A percentile compares a stretch with the other conserved stretches of the same genome.
Evolutionary conservation across 2,113 vertebrate species (phyloP).

Genomic region (Psilopogon haemacephalus): DNA sequence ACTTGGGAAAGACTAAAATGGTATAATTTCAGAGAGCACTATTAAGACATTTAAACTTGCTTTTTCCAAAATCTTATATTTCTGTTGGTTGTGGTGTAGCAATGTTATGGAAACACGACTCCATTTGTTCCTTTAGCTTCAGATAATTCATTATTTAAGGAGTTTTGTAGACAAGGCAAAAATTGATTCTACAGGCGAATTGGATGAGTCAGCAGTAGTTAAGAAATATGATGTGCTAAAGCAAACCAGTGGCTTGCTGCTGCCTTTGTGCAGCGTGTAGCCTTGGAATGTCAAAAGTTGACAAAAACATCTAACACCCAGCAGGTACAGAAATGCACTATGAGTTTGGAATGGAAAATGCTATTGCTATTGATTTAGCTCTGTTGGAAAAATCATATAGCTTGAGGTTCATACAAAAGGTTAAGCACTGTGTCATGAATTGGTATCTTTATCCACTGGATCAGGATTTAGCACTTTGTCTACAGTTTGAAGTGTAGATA

Average conservation of each 20-base stretch:
- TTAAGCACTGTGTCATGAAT: not conserved
- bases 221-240: rapidly evolving
- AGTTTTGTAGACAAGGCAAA: not conserved
- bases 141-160: not conserved
- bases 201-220: not conserved
- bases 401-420: not conserved
- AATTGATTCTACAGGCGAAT: not conserved
- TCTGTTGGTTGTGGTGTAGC: not conserved
- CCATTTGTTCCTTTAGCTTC: not conserved
- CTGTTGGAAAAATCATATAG: not conserved
- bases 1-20: not conserved
- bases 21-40: not conserved
- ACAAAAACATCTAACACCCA: not conserved
- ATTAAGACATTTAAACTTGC: not conserved
- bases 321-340: not conserved
- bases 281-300: not conserved
- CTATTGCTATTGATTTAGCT: not conserved
- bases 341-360: not conserved
- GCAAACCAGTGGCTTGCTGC: not conserved
- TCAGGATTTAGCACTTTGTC: not conserved
- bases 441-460: not conserved
- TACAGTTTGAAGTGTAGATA: not conserved
- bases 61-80: not conserved
- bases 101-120: not conserved
- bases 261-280: not conserved